Conservation (phyloP, 2,888 invertebrate species). For the Scrobipalpa atriplicella region DNA sequence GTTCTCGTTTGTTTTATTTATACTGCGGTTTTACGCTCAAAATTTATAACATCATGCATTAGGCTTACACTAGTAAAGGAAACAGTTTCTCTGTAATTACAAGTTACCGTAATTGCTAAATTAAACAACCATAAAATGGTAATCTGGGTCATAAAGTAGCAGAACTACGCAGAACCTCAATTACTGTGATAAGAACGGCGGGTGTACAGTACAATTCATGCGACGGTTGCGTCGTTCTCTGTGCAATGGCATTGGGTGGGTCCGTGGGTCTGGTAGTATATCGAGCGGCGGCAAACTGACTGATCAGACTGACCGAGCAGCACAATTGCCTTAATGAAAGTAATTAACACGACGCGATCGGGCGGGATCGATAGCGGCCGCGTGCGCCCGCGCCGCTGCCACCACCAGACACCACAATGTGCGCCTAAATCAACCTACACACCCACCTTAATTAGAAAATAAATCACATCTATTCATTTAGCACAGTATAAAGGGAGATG, state of each 20-base stretch:
- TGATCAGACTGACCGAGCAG: slow-evolving; percentile 74
- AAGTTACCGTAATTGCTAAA: slow-evolving; percentile 16
- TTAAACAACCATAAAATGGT: slow-evolving; percentile 33
- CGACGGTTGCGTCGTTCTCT: slow-evolving; percentile 43
- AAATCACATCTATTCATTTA: slow-evolving; percentile 49
- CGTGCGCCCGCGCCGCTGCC: slow-evolving; percentile 45
- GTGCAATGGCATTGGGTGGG: slow-evolving; percentile 53
- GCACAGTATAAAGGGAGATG: slow-evolving; percentile 34
- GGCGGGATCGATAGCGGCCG: slow-evolving; percentile 64
- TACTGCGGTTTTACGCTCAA: neutral
- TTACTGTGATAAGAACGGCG: slow-evolving; percentile 35
- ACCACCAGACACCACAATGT: slow-evolving; percentile 67
- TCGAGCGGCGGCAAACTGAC: slow-evolving; percentile 75
- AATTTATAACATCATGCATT: slow-evolving; percentile 1
- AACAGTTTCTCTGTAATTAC: slow-evolving; percentile 28
- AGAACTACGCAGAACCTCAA: slow-evolving; percentile 31
- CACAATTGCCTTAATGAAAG: slow-evolving; percentile 81
- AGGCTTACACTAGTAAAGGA: neutral
- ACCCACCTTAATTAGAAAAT: slow-evolving; percentile 67
- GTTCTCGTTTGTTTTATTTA: slow-evolving; percentile 25
- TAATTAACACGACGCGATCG: slow-evolving; percentile 80
- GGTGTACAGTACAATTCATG: slow-evolving; percentile 38
- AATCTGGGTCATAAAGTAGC: slow-evolving; percentile 36
- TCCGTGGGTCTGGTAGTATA: slow-evolving; percentile 45
- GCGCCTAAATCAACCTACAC: slow-evolving; percentile 71